These are phyloP conservation scores for Poecilia latipinna DNA, from an alignment of 2,113 vertebrate species.

Conservation along the genomic window DNA sequence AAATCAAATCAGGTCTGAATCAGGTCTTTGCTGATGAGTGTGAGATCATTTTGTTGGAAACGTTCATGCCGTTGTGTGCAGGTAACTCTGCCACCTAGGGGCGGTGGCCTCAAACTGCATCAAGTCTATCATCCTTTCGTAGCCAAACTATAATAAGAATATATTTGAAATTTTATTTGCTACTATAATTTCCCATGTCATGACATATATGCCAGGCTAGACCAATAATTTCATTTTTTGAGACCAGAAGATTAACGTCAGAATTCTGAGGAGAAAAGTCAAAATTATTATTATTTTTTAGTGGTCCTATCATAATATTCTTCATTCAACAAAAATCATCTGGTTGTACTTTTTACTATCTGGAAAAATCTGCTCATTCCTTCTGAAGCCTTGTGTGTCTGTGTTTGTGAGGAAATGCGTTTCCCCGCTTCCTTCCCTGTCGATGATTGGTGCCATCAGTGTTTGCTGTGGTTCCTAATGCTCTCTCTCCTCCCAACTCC, in stretches of 20 bases:
- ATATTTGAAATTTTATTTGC: not conserved
- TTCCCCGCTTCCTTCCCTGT: conserved; percentile 27
- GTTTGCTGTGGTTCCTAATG: conserved; percentile 64
- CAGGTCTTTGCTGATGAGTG: no score
- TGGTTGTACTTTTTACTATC: no score
- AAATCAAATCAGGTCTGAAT: no score
- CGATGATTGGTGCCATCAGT: conserved; percentile 48
- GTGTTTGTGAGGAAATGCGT: conserved; percentile 34
- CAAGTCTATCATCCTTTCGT: not conserved
- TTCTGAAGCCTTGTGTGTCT: conserved; percentile 39
- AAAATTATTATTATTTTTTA: no score
- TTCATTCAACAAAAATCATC: no score
- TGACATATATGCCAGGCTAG: not conserved
- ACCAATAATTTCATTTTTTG: not conserved
- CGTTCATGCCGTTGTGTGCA: no score
- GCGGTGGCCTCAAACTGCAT: not conserved
- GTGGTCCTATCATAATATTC: not conserved
- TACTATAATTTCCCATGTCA: not conserved
- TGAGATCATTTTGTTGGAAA: no score
- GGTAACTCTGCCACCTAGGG: no score
- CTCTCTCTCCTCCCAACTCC: conserved; percentile 14
- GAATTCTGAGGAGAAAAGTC: no score
- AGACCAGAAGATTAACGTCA: no score
- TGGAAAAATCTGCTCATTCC: not conserved
- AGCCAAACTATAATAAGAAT: not conserved